Evolutionary conservation across 37 sponge, comb jelly and placozoan genomes (phyloP), one percentile per base, ranked within the genome.

Genomic region (Amphimedon queenslandica): DNA sequence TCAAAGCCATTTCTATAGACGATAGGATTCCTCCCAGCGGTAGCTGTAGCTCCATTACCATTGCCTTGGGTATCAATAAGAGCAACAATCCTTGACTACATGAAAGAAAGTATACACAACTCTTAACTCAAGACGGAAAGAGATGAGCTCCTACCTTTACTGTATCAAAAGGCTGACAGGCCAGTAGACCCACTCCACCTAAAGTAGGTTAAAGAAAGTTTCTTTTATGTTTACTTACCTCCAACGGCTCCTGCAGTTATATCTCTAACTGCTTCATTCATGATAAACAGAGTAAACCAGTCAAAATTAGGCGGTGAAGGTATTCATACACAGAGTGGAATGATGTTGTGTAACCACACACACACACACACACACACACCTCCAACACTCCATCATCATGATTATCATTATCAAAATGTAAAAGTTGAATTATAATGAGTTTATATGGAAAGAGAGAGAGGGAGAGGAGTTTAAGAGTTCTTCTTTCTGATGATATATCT

Each of bases 141-240:
- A n/a, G n/a, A 47, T 47, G 13, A 18, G 53, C 8, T 57, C 67
- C 29, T 63, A 91, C 95, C 85, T 94, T 94, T 20, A 94, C 82
- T 0, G 95, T 94, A 76, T 94, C 95, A 56, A 94, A 90, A 2
- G 95, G 95, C 58, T 94, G 92, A 28, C 95, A 92, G 16, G 77
- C 92, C 13, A 90, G n/a, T n/a, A 94, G 29, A 8, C 95, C 95
- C 27, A 88, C 73, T 21, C 47, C 73, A 25, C 95, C 95, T 94
- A 13, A 47, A 47, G 13, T 18, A 8, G 13, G n/a, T n/a, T n/a
- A n/a, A n/a, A n/a, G n/a, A n/a, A 25, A 60, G 27, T 60, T 25
- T 13, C 61, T 60, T 6, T n/a, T 25, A 25, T 25, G 28, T 47
- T 47, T 18, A 18, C 13, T 18, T 47, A 47, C 53, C 53, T 47